These are phyloP conservation scores for Formica aserva DNA, from an alignment of 2,888 invertebrate species.

Conservation along the genomic window DNA sequence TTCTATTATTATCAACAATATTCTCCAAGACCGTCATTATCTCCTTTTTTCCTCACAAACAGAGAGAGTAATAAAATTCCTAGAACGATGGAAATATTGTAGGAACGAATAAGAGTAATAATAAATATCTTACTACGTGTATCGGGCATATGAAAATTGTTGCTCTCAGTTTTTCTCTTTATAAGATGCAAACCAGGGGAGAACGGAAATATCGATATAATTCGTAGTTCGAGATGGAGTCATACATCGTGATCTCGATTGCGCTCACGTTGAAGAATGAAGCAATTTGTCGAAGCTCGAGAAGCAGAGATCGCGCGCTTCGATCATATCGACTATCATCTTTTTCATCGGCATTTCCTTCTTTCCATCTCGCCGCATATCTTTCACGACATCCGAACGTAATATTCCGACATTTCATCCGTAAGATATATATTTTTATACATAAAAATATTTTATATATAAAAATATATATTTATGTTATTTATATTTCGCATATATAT, in stretches of 20 bases:
- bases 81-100: background rate
- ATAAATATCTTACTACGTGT: constrained; percentile 26
- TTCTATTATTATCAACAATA: constrained; percentile 23
- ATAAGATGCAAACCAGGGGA: constrained; percentile 2
- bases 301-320: constrained; percentile 64
- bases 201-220: constrained; percentile 39
- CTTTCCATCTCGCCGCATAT: constrained; percentile 37
- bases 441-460: background rate
- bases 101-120: background rate
- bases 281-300: constrained; percentile 68
- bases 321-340: constrained; percentile 67
- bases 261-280: constrained; percentile 62
- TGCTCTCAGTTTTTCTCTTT: background rate
- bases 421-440: background rate
- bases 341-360: constrained; percentile 33
- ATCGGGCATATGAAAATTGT: constrained; percentile 11
- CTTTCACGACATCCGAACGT: constrained; percentile 49
- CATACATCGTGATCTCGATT: constrained; percentile 63
- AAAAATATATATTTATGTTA: background rate
- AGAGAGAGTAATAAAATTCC: background rate
- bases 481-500: background rate
- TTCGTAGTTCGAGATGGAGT: constrained; percentile 58
- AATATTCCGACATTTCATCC: constrained; percentile 46
- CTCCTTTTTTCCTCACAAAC: background rate
- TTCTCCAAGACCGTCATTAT: background rate